Percentiles rank a stretch among this genome's conserved stretches.
Evolutionary conservation across 2,113 vertebrate species (phyloP).

Genomic region (Chionomys nivalis): DNA sequence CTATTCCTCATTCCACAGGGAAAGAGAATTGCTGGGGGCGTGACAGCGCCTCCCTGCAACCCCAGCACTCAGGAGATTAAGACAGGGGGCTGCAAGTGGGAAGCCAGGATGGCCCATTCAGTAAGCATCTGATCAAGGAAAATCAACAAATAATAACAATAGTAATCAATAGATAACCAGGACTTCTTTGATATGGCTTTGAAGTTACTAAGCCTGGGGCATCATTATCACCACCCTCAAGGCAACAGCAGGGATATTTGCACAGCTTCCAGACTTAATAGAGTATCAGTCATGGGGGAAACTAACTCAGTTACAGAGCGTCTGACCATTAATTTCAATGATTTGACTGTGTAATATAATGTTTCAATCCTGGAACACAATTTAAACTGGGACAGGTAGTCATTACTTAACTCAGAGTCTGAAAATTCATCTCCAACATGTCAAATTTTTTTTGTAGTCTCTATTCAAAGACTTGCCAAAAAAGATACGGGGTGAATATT

Average conservation of each 20-base stretch:
- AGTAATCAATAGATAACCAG: background rate
- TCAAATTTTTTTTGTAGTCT: slow-evolving; percentile 75
- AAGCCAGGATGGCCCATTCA: background rate
- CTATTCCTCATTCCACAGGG: background rate
- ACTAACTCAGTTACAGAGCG: slow-evolving; percentile 75
- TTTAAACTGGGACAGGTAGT: slow-evolving; percentile 82
- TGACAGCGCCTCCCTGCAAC: background rate
- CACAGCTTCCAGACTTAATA: slow-evolving; percentile 69
- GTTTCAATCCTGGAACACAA: slow-evolving; percentile 83
- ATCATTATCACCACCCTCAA: background rate
- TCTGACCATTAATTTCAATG: slow-evolving; percentile 80
- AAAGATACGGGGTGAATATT: slow-evolving; percentile 73
- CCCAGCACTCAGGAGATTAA: background rate
- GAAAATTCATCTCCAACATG: slow-evolving; percentile 80
- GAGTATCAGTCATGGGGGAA: slow-evolving; percentile 75
- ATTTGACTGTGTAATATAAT: slow-evolving; percentile 79
- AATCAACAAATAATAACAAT: background rate
- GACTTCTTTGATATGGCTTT: background rate
- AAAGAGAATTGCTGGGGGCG: background rate
- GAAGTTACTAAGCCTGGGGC: background rate
- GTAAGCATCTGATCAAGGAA: background rate
- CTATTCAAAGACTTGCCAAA: slow-evolving; percentile 72
- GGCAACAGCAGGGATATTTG: background rate
- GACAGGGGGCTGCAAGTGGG: background rate
- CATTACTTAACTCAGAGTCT: slow-evolving; percentile 84